Conservation (phyloP, 1,140 invertebrate species). For the Meloidogyne exigua region DNA sequence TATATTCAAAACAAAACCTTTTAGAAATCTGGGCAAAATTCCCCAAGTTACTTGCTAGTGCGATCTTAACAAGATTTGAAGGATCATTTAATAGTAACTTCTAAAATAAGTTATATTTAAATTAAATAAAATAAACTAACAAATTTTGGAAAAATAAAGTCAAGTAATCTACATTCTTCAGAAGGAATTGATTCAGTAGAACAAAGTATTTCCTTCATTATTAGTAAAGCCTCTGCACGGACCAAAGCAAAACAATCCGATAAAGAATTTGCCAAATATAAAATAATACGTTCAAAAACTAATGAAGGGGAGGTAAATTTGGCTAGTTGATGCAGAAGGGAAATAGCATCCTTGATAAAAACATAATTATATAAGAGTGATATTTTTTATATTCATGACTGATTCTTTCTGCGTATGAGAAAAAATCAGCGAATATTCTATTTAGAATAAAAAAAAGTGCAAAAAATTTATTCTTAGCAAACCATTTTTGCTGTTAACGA, state of each 20-base stretch:
- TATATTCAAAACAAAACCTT: conserved; percentile 16
- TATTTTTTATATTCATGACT: too few species aligned
- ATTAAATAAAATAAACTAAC: conserved; percentile 27
- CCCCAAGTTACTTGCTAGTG: conserved; percentile 42
- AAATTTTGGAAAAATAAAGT: conserved; percentile 59
- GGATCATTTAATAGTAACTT: conserved; percentile 34
- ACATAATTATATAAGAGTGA: too few species aligned
- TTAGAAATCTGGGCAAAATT: conserved; percentile 39
- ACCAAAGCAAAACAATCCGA: conserved; percentile 49
- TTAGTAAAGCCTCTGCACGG: conserved; percentile 51
- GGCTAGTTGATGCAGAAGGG: conserved; percentile 49
- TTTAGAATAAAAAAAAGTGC: neutral
- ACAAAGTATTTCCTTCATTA: conserved; percentile 48
- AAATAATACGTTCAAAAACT: conserved; percentile 57
- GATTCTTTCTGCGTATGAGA: too few species aligned
- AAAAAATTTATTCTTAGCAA: conserved; percentile 16
- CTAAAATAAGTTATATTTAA: conserved; percentile 26
- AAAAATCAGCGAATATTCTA: too few species aligned
- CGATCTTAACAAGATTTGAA: conserved; percentile 42
- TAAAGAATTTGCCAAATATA: conserved; percentile 52
- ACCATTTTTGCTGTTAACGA: conserved; percentile 58
- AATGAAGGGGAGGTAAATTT: conserved; percentile 40
- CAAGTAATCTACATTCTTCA: conserved; percentile 60
- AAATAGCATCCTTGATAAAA: conserved; percentile 52
- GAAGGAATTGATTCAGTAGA: conserved; percentile 42